Evolutionary conservation across 2,797 vertebrate genomes (phyloP).

Genomic region (Ptychobarbus kaznakovi): DNA sequence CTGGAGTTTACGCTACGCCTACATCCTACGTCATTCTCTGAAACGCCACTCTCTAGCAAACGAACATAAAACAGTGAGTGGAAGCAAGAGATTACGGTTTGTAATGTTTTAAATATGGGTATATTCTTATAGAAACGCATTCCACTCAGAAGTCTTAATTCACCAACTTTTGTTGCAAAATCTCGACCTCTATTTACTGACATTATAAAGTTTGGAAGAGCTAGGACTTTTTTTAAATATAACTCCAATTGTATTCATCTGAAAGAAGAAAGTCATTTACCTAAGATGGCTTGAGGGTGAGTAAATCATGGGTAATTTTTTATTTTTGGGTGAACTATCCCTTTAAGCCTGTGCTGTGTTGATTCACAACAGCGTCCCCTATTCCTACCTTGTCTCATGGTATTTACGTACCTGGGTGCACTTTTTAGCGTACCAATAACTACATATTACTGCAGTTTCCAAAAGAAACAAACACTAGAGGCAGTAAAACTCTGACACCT

Average conservation of each 20-base stretch:
- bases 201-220: background rate
- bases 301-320: too few species aligned
- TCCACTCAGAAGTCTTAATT: background rate
- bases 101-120: too few species aligned
- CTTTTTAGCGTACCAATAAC: too few species aligned
- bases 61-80: too few species aligned
- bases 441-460: too few species aligned
- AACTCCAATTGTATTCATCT: background rate
- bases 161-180: background rate
- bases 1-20: background rate
- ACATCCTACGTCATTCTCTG: background rate
- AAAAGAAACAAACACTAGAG: too few species aligned
- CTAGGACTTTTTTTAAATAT: background rate
- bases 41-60: background rate
- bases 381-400: too few species aligned
- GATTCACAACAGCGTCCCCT: slow-evolving; percentile 56
- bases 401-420: too few species aligned
- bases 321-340: background rate
- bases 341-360: slow-evolving; percentile 60
- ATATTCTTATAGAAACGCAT: background rate
- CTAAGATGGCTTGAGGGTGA: too few species aligned
- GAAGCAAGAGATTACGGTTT: too few species aligned
- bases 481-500: too few species aligned
- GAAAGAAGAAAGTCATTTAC: background rate
- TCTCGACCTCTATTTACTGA: background rate